Percentiles rank a stretch among this genome's conserved stretches.
phyloP scores from a whole-genome alignment of 2,113 vertebrate genomes.

The Tichodroma muraria region DNA sequence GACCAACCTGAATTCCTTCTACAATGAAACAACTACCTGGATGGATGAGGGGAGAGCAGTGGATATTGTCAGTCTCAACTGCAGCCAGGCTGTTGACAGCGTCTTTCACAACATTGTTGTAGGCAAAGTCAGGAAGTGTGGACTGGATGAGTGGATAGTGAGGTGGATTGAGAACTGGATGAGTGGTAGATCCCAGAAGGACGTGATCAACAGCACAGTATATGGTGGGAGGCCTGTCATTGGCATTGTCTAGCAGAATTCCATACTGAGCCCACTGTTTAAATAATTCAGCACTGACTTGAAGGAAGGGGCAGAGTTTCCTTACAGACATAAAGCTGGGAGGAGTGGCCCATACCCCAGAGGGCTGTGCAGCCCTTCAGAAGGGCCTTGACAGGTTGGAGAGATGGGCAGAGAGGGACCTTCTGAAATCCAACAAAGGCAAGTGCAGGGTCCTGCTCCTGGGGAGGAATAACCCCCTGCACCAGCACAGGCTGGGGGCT shows the following conservation, averaged over 20 bases:
- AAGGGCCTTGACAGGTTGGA: not conserved
- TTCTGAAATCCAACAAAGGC: not conserved
- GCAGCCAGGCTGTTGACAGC: not conserved
- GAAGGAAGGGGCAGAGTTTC: not conserved
- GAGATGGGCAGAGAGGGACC: not conserved
- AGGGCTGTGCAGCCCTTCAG: not conserved
- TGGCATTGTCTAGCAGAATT: not conserved
- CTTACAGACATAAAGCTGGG: not conserved
- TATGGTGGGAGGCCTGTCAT: not conserved
- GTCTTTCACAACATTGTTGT: not conserved
- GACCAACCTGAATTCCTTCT: not conserved
- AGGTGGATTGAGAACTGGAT: not conserved
- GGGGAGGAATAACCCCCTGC: not conserved
- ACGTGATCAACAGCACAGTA: rapidly evolving
- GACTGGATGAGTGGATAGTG: not conserved
- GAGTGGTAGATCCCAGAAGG: not conserved
- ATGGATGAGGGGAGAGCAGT: not conserved
- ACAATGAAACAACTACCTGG: not conserved
- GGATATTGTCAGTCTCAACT: not conserved
- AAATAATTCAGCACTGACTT: not conserved
- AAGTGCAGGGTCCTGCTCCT: not conserved
- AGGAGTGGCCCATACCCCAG: not conserved
- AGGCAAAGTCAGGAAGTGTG: not conserved
- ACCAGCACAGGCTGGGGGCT: not conserved
- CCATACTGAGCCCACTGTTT: not conserved